Base-by-base conservation (phyloP, 2,797 vertebrate genomes). In the Syngnathus rostellatus region DNA sequence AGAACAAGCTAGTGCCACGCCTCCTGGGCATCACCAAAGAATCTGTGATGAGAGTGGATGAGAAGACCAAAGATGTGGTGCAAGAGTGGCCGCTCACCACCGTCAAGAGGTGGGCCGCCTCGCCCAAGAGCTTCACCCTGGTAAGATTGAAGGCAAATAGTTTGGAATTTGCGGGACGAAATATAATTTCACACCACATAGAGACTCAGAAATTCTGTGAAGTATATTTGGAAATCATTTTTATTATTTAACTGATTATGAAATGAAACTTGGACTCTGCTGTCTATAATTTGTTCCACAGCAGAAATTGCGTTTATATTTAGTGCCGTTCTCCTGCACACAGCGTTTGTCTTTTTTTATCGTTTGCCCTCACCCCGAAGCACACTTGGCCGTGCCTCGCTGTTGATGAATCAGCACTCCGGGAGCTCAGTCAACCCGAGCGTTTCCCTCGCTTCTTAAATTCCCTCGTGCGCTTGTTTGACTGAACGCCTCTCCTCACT, bases 71-170 rank as follows among this genome's bases (percentile, higher is more conserved):
- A 89, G 97, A 99, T 0, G 97, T 99, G 81, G 82, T 99, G 63
- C 97, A 99, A 84, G 97, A 99, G 71, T 99, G 97, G 97, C 96
- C 97, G 0, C 93, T 99, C 17, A 99, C 97, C 58, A 99, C 97
- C 0, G 97, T 99, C 65, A 99, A 99, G 88, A 95, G 97, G 87
- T 99, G 97, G 97, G 97, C 97, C 0, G 97, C 97, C 2, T 99
- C 97, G 0, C 97, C 97, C 48, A 99, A 99, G 88, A 99, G 97
- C 87, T 99, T 99, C 86, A 99, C 97, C 9, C 87, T 99, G 94
- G 97, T 99, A 93, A 80, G 77, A 38, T 12, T 31, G 3, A 31
- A 31, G 31, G 3, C 31, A 31, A 31, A 31, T 4, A 31, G 31
- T 31, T 31, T 4, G 31, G 31, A 31, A 31, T 31, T 31, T 31